These are phyloP conservation scores for Dexiosoma caninum DNA, from an alignment of 2,888 invertebrate species.

Conservation along the genomic window DNA sequence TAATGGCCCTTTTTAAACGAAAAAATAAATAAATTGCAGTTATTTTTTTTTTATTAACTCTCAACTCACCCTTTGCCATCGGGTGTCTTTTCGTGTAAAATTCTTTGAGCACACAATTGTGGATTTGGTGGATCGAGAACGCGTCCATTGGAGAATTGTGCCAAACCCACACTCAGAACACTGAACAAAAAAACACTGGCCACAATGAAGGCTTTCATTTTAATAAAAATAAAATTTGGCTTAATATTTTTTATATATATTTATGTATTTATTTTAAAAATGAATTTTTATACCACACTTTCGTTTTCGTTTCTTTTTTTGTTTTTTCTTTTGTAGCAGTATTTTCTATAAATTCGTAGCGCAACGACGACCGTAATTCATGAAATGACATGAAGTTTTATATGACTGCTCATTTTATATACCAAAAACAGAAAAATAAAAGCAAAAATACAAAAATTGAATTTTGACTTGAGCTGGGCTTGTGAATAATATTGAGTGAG, in stretches of 20 bases:
- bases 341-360: conserved; percentile 61
- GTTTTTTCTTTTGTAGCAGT: neutral
- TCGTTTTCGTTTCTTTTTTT: conserved; percentile 65
- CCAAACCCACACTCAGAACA: conserved; percentile 76
- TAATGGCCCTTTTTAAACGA: no score
- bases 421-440: conserved; percentile 60
- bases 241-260: no score
- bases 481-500: conserved; percentile 45
- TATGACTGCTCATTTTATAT: conserved; percentile 74
- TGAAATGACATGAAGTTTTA: conserved; percentile 75
- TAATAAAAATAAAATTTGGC: conserved; percentile 51
- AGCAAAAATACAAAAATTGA: conserved; percentile 27
- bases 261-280: conserved; percentile 24
- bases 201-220: conserved; percentile 77
- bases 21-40: no score
- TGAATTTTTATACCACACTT: conserved; percentile 64
- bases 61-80: conserved; percentile 82
- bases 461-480: conserved; percentile 48
- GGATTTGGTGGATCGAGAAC: conserved; percentile 89
- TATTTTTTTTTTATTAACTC: neutral
- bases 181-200: conserved; percentile 78
- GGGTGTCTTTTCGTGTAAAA: conserved; percentile 84
- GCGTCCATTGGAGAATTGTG: conserved; percentile 87
- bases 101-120: conserved; percentile 85
- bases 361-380: conserved; percentile 68